A percentile compares a stretch with the other conserved stretches of the same genome.
Evolutionary conservation across 2,113 vertebrate species (phyloP).

Genomic region (Dromiciops gliroides): DNA sequence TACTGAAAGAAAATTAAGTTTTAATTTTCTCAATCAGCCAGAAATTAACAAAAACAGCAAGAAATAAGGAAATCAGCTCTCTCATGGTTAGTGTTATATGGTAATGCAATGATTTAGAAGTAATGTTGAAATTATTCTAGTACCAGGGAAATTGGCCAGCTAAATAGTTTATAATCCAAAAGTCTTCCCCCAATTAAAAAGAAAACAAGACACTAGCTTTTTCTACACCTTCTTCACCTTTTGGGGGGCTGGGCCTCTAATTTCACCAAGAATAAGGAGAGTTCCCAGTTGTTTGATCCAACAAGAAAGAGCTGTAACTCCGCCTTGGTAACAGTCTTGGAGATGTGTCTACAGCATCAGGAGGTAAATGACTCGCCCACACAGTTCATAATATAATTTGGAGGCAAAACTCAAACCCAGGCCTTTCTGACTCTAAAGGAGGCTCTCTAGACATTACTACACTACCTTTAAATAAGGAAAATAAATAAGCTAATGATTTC

Average conservation of each 20-base stretch:
- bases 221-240: conserved; percentile 36
- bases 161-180: conserved; percentile 67
- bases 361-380: neutral
- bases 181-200: conserved; percentile 45
- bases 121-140: conserved; percentile 56
- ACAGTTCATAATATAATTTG: neutral
- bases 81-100: conserved; percentile 56
- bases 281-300: neutral
- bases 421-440: neutral
- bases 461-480: conserved; percentile 27
- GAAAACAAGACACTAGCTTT: conserved; percentile 28
- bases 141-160: conserved; percentile 57
- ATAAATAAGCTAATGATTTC: conserved; percentile 36
- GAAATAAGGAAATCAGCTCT: conserved; percentile 70
- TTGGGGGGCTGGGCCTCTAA: neutral
- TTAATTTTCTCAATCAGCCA: conserved; percentile 78
- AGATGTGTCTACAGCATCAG: neutral
- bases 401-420: neutral
- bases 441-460: neutral
- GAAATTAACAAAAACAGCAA: conserved; percentile 79
- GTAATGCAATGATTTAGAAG: conserved; percentile 64
- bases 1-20: conserved; percentile 81
- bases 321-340: neutral
- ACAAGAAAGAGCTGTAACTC: neutral
- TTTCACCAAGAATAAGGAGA: neutral